Percentiles rank a stretch among this genome's conserved stretches.
These are phyloP conservation scores for Lithobates sylvaticus DNA, from an alignment of 2,797 vertebrate species.

Conservation along the genomic window DNA sequence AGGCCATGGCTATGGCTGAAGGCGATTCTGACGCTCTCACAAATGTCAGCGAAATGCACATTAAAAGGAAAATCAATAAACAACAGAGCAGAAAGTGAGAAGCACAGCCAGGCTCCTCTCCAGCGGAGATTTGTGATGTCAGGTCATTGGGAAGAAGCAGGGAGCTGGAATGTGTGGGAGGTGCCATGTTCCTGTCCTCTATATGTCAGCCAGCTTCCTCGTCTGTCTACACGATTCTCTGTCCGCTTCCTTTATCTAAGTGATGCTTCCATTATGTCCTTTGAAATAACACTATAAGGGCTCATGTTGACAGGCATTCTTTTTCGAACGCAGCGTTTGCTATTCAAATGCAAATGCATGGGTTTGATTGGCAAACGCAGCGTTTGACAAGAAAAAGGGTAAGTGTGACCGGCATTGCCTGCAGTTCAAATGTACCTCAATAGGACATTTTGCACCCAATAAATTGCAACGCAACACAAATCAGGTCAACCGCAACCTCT, in stretches of 20 bases:
- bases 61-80: conserved; percentile 46
- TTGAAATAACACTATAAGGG: no score
- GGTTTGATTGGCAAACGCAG: no score
- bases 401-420: no score
- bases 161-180: background rate
- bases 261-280: background rate
- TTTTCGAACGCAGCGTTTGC: no score
- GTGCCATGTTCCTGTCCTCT: background rate
- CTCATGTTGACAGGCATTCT: no score
- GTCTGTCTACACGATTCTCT: background rate
- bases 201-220: background rate
- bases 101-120: background rate
- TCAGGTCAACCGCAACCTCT: no score
- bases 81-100: background rate
- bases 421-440: no score
- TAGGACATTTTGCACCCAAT: no score
- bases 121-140: conserved; percentile 11
- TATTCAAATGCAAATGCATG: no score
- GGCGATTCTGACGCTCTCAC: conserved; percentile 37
- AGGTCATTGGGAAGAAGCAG: background rate
- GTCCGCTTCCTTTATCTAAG: background rate
- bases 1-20: background rate
- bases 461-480: no score
- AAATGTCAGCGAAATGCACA: conserved; percentile 46
- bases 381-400: no score